Evolutionary conservation across 2,113 vertebrate genomes (phyloP), one percentile per base, ranked within the genome.

Genomic region (Carassius gibelio): DNA sequence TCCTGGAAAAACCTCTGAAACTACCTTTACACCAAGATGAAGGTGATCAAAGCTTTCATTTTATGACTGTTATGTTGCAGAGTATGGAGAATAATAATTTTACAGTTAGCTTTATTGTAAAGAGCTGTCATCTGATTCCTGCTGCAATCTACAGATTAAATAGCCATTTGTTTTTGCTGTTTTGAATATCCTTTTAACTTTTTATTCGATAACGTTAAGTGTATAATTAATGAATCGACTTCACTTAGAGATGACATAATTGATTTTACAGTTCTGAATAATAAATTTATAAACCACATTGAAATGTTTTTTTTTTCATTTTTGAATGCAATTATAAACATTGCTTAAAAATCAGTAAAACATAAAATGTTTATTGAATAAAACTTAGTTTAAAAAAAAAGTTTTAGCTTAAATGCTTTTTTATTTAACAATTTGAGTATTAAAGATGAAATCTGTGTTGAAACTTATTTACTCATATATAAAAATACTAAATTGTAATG

Each of bases 1-100:
- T 97, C 86, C 94, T 97, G 94, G 96, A 97, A 90, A 96, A 97
- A 89, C 96, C 96, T 30, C 93, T 96, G 90, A 97, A 96, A 91
- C 94, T 96, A 81, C 95, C 95, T 82, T 93, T 96, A 78, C 93
- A 95, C 84, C 95, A 95, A 38, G 96, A 97, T 91, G 96, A 97
- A 92, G 96, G 96, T 97, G 95, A 95, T 48, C 5, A 19, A 83
- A 45, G 1, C 9, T 69, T 86, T 84, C 11, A 52, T 1, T 78
- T 86, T 30, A 30, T 30, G 30, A 30, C 30, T 23, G 3, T 59
- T 66, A 66, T 0, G 2, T 48, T 66, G 15, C 4, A 10, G 11
- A 1, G 14, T 21, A n/a, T 69, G n/a, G 4, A 34, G 52, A 57
- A 55, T 59, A 59, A 30, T 30, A 3, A 8, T 26, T 36, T 1